Evolutionary conservation across 2,888 invertebrate genomes (phyloP), one percentile per base, ranked within the genome.

Genomic region (Argyra leucocephala): DNA sequence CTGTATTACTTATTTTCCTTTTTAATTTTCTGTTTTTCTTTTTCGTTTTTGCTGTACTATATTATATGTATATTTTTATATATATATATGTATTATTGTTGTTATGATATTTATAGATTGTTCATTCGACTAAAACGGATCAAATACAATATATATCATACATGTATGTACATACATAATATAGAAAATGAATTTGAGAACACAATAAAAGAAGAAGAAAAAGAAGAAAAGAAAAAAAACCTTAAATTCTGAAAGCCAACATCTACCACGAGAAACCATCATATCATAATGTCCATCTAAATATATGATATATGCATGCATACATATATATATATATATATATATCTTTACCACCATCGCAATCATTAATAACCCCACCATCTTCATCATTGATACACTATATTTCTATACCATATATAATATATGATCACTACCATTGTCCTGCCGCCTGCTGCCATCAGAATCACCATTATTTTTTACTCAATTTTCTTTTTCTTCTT

Each of bases 241-340:
- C 3, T 9, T 18, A 48, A 18, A 48, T 48, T 48, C 48, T 48
- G 5, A 48, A 48, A 48, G 48, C 48, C 48, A 48, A 48, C 48
- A 48, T 48, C 18, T 48, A 48, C 48, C 15, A 15, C 18, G n/a
- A 15, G n/a, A 48, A 48, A 15, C 48, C 48, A n/a, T 48, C 48
- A 48, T 18, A 48, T 48, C 48, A n/a, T 18, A 48, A 48, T 48
- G 48, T 48, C 48, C 48, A 48, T 48, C 48, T 48, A 48, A 48
- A 48, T 18, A 48, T 48, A n/a, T n/a, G n/a, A n/a, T n/a, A n/a
- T n/a, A n/a, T n/a, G n/a, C n/a, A n/a, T n/a, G n/a, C n/a, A n/a
- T 31, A 31, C 31, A 31, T 31, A 31, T 31, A 57, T 57, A 57
- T 57, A n/a, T n/a, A n/a, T n/a, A n/a, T n/a, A n/a, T n/a, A n/a